Percentiles rank a stretch among this genome's conserved stretches.
phyloP scores from a whole-genome alignment of 2,888 invertebrate genomes.

The Hipparchia semele region DNA sequence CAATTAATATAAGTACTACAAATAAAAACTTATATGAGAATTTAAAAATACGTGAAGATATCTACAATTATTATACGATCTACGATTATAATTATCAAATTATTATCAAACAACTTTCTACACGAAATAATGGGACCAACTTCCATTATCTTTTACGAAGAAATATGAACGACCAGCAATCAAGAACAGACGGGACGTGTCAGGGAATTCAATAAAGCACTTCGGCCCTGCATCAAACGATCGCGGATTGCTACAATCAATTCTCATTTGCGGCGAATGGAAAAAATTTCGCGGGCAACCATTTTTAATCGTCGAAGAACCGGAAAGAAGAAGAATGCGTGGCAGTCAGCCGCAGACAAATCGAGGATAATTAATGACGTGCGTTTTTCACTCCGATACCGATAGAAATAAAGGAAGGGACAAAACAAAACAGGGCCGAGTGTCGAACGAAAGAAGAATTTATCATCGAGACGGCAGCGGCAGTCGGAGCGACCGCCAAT shows the following conservation, averaged over 20 bases:
- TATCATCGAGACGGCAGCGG: constrained; percentile 80
- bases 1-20: not conserved
- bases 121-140: not conserved
- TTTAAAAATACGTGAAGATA: not conserved
- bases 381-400: constrained; percentile 62
- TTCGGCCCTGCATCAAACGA: constrained; percentile 74
- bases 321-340: constrained; percentile 64
- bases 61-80: not conserved
- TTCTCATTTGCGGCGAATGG: constrained; percentile 65
- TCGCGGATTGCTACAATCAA: constrained; percentile 75
- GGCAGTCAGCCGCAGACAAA: constrained; percentile 77
- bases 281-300: constrained; percentile 54
- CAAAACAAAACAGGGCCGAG: constrained; percentile 78
- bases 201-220: constrained; percentile 60
- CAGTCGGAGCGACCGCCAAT: constrained; percentile 78
- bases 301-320: constrained; percentile 75
- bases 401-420: constrained; percentile 74
- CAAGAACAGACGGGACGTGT: constrained; percentile 57
- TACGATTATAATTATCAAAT: not conserved
- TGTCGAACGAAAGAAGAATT: constrained; percentile 83
- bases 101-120: not conserved
- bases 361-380: constrained; percentile 79
- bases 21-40: not conserved
- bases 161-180: constrained; percentile 38
- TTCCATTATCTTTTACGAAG: constrained; percentile 18